These are phyloP conservation scores for Parochlus steinenii DNA, from an alignment of 2,888 invertebrate species.

Conservation along the genomic window DNA sequence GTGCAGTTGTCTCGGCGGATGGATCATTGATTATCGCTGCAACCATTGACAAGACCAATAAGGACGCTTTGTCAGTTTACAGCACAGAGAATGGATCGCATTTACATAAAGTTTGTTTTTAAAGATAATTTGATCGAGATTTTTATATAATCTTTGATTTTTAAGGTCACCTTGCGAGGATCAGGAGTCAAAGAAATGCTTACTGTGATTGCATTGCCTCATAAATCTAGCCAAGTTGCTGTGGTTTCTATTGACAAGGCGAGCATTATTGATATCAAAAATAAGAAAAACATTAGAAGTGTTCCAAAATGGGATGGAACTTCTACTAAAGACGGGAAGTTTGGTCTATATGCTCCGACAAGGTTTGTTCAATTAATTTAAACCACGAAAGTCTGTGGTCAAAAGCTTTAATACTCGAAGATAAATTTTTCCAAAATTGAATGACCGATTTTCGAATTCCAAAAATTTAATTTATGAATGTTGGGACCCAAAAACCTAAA, in stretches of 20 bases:
- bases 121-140: conserved; percentile 27
- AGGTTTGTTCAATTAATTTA: conserved; percentile 27
- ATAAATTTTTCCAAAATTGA: too few species aligned
- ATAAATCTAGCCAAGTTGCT: conserved; percentile 70
- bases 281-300: conserved; percentile 71
- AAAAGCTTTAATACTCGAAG: too few species aligned
- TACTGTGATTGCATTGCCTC: conserved; percentile 62
- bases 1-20: conserved; percentile 68
- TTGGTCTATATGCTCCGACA: conserved; percentile 81
- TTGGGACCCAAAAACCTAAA: too few species aligned
- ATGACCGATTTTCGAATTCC: too few species aligned
- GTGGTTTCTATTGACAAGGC: conserved; percentile 83
- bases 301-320: conserved; percentile 87
- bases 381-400: too few species aligned
- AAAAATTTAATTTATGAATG: too few species aligned
- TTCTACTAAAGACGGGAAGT: conserved; percentile 72
- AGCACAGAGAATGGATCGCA: conserved; percentile 61
- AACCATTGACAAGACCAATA: conserved; percentile 64
- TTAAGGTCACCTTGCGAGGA: conserved; percentile 32
- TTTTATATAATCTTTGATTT: neutral
- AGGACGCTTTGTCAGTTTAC: conserved; percentile 70
- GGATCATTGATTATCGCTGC: conserved; percentile 59
- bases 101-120: conserved; percentile 21
- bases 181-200: conserved; percentile 48
- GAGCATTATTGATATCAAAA: conserved; percentile 75